Conservation (phyloP, 1,140 invertebrate species). For the Hermatobates lingyangjiaoensis region DNA sequence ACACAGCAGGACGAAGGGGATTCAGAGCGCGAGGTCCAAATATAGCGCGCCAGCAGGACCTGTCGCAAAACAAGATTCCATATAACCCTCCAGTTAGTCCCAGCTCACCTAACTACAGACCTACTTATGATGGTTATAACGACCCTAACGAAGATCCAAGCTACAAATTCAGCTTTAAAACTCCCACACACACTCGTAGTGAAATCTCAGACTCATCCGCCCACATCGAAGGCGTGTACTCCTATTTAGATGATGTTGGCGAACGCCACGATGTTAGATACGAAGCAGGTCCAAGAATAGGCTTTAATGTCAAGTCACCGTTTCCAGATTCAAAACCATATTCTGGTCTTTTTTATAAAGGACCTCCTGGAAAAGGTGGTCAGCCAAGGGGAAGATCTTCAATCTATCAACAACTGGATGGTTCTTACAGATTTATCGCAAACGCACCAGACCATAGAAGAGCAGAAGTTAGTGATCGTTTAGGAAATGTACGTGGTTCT, state of each 20-base stretch:
- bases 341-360: constrained; percentile 28
- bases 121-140: constrained; percentile 41
- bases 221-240: constrained; percentile 34
- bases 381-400: constrained; percentile 35
- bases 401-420: constrained; percentile 36
- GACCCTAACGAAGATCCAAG: constrained; percentile 52
- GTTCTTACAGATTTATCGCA: constrained; percentile 44
- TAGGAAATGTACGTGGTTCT: constrained; percentile 44
- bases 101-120: constrained; percentile 21
- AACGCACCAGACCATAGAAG: constrained; percentile 47
- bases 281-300: constrained; percentile 45
- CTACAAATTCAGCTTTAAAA: constrained; percentile 43
- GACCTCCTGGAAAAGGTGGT: constrained; percentile 26
- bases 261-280: constrained; percentile 49
- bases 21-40: constrained; percentile 46
- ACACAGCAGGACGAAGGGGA: constrained; percentile 49
- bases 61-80: constrained; percentile 37
- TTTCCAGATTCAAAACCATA: constrained; percentile 34
- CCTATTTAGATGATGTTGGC: constrained; percentile 46
- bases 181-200: constrained; percentile 38
- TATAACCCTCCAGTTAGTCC: constrained; percentile 19
- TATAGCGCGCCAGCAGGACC: constrained; percentile 42
- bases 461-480: constrained; percentile 44
- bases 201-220: constrained; percentile 39
- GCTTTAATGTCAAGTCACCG: constrained; percentile 47